Evolutionary conservation across 2,113 vertebrate genomes (phyloP), one percentile per base, ranked within the genome.

Genomic region (Chamaetylas fuelleborni): DNA sequence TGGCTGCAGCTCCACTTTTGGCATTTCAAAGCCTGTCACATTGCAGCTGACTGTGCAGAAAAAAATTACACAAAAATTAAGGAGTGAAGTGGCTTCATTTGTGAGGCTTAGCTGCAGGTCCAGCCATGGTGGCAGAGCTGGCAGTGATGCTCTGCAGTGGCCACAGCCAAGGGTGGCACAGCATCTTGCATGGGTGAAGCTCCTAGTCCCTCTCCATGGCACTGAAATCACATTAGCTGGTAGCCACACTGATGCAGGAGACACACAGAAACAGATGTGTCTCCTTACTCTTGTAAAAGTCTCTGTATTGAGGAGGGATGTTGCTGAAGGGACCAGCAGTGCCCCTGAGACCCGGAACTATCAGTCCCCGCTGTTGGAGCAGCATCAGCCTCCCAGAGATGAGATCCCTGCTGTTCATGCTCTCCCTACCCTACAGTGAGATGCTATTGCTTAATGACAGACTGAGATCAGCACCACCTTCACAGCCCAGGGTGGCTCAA

Each of bases 1-100:
- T 0, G 0, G 31, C 38, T 87, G 34, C 36, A 76, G 22, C 28
- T 62, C 13, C 14, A 23, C 9, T 50, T 67, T 53, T 7, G 6
- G 24, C 0, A 0, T 73, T 89, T 91, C 73, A 87, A 95, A 91
- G 62, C 5, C 0, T 0, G 0, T 18, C 38, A 77, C 5, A 0
- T 33, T 64, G 58, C 11, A 24, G 29, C 36, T 67, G 43, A 23
- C 51, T 65, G n/a, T 3, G 6, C 47, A 50, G 34, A 24, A 40
- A 40, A 40, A 40, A 40, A 40, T 40, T 6, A 33, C 0, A 0
- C 38, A 74, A 38, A 50, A 5, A 7, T 28, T 28, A 69, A 62
- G 33, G 25, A 82, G 31, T 13, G 31, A 94, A 79, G 17, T 5
- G 3, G 25, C 16, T 70, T 50, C 15, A 7, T 23, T 81, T 40